Evolutionary conservation across 1,140 invertebrate genomes (phyloP), one percentile per base, ranked within the genome.

Genomic region (Micrasema minimum): DNA sequence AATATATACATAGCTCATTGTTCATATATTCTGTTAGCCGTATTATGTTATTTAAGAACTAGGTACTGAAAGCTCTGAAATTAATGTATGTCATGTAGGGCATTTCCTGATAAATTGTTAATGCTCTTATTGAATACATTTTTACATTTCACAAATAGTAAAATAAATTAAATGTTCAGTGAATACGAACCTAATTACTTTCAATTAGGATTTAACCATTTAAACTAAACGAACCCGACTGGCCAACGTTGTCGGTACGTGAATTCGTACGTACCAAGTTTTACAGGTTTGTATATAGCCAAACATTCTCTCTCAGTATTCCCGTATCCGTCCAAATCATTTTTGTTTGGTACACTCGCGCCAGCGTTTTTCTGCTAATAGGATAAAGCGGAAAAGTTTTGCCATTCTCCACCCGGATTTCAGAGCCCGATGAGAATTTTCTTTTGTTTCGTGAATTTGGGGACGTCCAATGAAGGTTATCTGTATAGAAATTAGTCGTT

Each of bases 321-420:
- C 26, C 35, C 35, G 61, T 35, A 53, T 53, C 23, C 31, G 26
- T 51, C 64, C 46, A 46, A 68, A 68, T 68, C 37, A 68, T 68
- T 68, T 68, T 68, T 57, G 50, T 57, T 59, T 59, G 53, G 55
- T 45, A 38, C 53, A 5, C 55, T 37, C 45, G 43, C 45, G 55
- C 41, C 12, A 61, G 26, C 67, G 55, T 61, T 61, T 69, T 69
- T 69, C 46, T 31, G 37, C 53, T 69, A 69, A 69, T 69, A 61
- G 55, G 67, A 61, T 69, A 69, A 69, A 69, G 43, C 55, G 55
- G 55, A 59, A 61, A 69, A 69, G 67, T 69, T 69, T 61, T 38
- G 50, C 50, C 51, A 53, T 69, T 61, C 50, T 55, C 55, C 45
- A 55, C 61, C 61, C 41, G 43, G 55, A 69, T 69, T 69, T 69